Evolutionary conservation across 2,113 vertebrate genomes (phyloP).

Genomic region (Spea multiplicata): DNA sequence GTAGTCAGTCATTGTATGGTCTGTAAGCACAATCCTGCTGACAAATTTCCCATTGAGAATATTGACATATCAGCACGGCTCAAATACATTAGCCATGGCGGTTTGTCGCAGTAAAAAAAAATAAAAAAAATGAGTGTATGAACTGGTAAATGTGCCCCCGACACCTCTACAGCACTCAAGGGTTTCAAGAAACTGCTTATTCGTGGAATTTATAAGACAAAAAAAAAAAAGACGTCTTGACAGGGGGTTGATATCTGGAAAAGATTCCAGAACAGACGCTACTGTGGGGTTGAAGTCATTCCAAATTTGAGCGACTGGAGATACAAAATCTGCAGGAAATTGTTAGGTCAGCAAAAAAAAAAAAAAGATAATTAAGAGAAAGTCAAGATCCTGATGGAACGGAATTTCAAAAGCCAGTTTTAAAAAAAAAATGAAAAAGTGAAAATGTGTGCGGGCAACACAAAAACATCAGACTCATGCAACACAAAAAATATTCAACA

Average conservation of each 20-base stretch:
- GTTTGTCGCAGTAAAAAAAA: neutral
- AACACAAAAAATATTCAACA: neutral
- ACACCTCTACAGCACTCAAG: too few species aligned
- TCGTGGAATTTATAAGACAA: neutral
- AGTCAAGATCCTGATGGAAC: conserved; percentile 8
- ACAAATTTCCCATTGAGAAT: conserved; percentile 24
- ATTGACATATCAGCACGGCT: neutral
- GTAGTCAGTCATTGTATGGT: neutral
- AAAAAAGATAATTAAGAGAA: conserved; percentile 7
- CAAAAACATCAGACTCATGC: neutral
- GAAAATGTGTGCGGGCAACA: neutral
- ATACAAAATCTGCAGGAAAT: neutral
- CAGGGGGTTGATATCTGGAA: neutral
- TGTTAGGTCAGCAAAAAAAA: conserved; percentile 1
- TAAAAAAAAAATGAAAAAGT: neutral
- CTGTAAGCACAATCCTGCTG: conserved; percentile 21
- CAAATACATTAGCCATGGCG: conserved; percentile 15
- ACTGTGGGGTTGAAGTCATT: conserved; percentile 13
- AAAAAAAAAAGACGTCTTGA: conserved; percentile 6
- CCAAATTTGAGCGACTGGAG: neutral
- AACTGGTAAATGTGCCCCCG: neutral
- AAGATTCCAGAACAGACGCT: conserved; percentile 19
- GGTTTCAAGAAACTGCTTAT: neutral
- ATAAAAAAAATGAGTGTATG: neutral
- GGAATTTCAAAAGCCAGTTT: neutral